Base-by-base conservation (phyloP, 2,888 invertebrate genomes). In the Tetramorium bicarinatum region DNA sequence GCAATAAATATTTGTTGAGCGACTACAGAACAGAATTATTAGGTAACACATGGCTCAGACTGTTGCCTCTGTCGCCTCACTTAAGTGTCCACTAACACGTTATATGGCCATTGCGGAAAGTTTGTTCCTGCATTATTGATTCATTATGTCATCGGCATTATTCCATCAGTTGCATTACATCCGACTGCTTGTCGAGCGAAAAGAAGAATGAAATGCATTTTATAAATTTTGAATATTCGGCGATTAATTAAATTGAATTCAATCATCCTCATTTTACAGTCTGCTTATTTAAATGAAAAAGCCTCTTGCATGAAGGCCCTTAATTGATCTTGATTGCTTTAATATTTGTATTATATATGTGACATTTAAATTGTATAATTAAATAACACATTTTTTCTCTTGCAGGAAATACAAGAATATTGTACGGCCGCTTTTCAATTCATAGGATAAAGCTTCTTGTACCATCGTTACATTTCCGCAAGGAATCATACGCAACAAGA, bases 21-120 rank as follows among this genome's bases (percentile, higher is more conserved):
- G 86, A 86, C 82, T 62, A 77, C 41, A 77, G 76, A 82, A 84
- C 66, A 87, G 81, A 90, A 91, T 92, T 92, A 93, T 90, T 90
- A 89, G 86, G 84, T 83, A 90, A 91, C 92, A 89, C 90, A 91
- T 92, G 91, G 91, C 87, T 85, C 56, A 29, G 75, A 38, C 81
- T 84, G 83, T 34, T 71, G 67, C 47, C 77, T 87, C 82, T 79
- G 85, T 88, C 84, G 85, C 74, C 82, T 83, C 54, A 76, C 83
- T 87, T 88, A 92, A 92, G 87, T 91, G 85, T 90, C 83, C 74
- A 67, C 77, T 74, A 71, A 90, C 92, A 91, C 91, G 92, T 90
- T 90, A 92, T 87, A 82, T 76, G 82, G 72, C 91, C 89, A 89
- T 91, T 86, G 83, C 75, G 85, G 47, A n/a, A 85, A n/a, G 75